Conservation (phyloP, 2,888 invertebrate genomes). For the Ypsolopha sequella region DNA sequence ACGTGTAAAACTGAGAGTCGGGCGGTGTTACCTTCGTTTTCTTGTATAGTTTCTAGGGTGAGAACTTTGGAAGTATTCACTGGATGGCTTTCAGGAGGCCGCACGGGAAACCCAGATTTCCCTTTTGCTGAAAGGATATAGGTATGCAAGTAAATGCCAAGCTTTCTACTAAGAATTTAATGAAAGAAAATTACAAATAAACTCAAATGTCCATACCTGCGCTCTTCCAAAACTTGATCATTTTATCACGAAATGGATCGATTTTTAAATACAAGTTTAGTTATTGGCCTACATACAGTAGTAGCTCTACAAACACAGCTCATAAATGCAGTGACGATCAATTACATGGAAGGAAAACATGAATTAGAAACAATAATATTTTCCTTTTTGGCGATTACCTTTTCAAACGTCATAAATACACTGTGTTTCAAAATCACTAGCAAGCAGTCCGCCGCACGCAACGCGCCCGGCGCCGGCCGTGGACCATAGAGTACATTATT, state of each 20-base stretch:
- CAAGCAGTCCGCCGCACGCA: too few relatives aligned
- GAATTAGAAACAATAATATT: slow-evolving; percentile 1
- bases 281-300: too few relatives aligned
- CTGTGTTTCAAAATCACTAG: neutral
- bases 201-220: slow-evolving; percentile 57
- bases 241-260: slow-evolving; percentile 19
- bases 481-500: too few relatives aligned
- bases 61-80: slow-evolving; percentile 4
- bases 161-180: neutral
- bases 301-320: neutral
- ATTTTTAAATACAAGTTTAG: neutral
- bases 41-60: slow-evolving; percentile 6
- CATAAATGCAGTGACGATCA: neutral
- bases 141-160: neutral
- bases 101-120: slow-evolving; percentile 60
- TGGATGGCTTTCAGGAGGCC: slow-evolving; percentile 45
- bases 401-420: neutral
- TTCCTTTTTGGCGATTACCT: neutral
- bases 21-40: slow-evolving; percentile 35
- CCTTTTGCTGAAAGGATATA: slow-evolving; percentile 51
- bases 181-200: neutral
- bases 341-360: neutral
- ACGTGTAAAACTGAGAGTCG: too few relatives aligned
- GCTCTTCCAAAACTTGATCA: slow-evolving; percentile 85
- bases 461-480: too few relatives aligned